Evolutionary conservation across 2,113 vertebrate genomes (phyloP).

Genomic region (Podiceps cristatus): DNA sequence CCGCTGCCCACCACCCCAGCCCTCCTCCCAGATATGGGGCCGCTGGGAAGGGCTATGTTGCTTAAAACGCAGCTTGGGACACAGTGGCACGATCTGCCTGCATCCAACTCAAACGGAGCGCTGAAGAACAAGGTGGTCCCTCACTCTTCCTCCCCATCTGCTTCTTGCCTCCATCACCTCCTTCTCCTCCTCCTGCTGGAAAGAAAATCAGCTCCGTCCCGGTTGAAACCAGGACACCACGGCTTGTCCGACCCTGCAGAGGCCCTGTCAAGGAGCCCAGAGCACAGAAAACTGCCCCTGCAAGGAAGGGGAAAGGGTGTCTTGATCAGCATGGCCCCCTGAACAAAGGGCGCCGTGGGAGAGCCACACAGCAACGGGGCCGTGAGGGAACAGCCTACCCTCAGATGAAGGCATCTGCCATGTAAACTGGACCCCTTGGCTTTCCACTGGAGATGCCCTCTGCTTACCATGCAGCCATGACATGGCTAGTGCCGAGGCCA

Average conservation of each 20-base stretch:
- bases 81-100: rapidly evolving
- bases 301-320: background rate
- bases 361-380: rapidly evolving
- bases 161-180: background rate
- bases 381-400: background rate
- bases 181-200: background rate
- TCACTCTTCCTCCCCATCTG: rapidly evolving
- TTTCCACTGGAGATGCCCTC: background rate
- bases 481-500: background rate
- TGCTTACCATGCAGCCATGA: background rate
- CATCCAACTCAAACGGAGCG: background rate
- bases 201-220: no score
- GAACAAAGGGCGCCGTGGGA: background rate
- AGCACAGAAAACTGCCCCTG: background rate
- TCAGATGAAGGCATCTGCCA: background rate
- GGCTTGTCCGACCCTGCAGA: rapidly evolving
- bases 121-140: background rate
- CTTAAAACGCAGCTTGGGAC: background rate
- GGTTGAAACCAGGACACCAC: no score
- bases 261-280: background rate
- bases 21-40: background rate
- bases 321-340: background rate
- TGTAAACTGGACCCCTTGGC: rapidly evolving
- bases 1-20: background rate
- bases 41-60: background rate